These are phyloP conservation scores for Lophotis ruficrista DNA, from an alignment of 2,113 vertebrate species.

Conservation along the genomic window DNA sequence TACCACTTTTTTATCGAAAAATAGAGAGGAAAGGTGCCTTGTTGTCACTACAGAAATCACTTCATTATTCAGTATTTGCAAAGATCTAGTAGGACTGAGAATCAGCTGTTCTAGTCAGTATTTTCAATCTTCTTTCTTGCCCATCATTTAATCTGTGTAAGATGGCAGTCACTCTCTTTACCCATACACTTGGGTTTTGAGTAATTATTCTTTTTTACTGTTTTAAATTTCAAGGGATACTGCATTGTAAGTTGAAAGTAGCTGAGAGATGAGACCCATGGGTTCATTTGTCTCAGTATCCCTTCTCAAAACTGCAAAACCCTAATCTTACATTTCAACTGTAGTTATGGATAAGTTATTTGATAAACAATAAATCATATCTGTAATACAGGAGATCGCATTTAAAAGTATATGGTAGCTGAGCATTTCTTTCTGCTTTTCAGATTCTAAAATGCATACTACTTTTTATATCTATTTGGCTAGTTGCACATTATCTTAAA, in stretches of 20 bases:
- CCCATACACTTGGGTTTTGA: not conserved
- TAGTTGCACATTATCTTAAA: not conserved
- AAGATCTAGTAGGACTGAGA: not conserved
- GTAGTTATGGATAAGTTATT: not conserved
- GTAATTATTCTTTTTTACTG: not conserved
- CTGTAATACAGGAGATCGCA: not conserved
- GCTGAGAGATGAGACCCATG: not conserved
- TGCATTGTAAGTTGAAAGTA: not conserved
- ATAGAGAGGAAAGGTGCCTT: not conserved
- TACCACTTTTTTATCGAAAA: not conserved
- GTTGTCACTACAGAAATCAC: not conserved
- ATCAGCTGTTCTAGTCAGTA: not conserved
- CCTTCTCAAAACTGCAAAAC: not conserved
- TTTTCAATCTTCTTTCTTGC: not conserved
- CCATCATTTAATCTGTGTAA: accelerated
- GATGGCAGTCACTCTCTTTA: not conserved
- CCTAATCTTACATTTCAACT: not conserved
- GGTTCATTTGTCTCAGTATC: not conserved
- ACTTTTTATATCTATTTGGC: not conserved
- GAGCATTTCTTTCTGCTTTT: not conserved
- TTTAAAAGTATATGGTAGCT: not conserved
- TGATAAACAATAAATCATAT: not conserved
- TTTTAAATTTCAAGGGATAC: not conserved
- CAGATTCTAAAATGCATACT: not conserved
- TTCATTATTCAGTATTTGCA: not conserved